Evolutionary conservation across 2,888 invertebrate species (phyloP).

Genomic region (Trisateles emortualis): DNA sequence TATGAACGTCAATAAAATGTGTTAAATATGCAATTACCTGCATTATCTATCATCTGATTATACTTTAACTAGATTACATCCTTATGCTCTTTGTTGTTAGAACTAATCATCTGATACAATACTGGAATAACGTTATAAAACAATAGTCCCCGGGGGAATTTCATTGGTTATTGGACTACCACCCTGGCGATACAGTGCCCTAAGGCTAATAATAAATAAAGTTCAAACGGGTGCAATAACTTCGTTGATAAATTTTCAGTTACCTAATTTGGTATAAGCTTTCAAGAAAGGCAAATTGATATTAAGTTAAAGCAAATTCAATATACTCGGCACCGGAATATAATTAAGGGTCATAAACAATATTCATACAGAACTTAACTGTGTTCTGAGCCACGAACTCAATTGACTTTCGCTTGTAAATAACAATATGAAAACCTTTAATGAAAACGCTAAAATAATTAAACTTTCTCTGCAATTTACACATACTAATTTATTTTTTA

Average conservation of each 20-base stretch:
- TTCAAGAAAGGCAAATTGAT: conserved; percentile 51
- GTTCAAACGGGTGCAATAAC: not conserved
- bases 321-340: conserved; percentile 55
- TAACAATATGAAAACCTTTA: conserved; percentile 36
- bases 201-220: conserved; percentile 5
- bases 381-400: conserved; percentile 43
- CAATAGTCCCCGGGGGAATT: not conserved
- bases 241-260: conserved; percentile 35
- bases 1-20: no score
- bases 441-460: conserved; percentile 42
- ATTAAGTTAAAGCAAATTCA: conserved; percentile 55
- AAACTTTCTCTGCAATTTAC: conserved; percentile 19
- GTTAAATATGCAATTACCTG: no score
- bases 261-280: conserved; percentile 41
- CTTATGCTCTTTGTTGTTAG: no score
- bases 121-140: no score
- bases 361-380: conserved; percentile 58
- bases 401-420: conserved; percentile 63
- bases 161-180: not conserved
- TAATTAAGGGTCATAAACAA: conserved; percentile 73
- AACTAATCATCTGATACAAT: no score
- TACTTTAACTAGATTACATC: no score
- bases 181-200: not conserved
- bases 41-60: no score
- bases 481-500: not conserved